These are phyloP conservation scores for Grallaria varia DNA, from an alignment of 2,113 vertebrate species.

Conservation along the genomic window DNA sequence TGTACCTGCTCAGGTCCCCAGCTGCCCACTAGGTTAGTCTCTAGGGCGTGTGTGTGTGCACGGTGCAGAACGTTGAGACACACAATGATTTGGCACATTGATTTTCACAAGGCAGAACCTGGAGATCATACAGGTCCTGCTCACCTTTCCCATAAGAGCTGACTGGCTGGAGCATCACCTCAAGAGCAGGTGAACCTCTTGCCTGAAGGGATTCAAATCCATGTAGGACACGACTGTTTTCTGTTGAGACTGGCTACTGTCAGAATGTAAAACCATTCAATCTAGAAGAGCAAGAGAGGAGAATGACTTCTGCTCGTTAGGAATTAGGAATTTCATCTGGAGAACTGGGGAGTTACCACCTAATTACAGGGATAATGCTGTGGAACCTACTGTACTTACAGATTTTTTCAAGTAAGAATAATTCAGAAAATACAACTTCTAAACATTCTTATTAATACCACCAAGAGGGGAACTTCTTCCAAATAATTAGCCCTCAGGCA, in stretches of 20 bases:
- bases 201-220: not conserved
- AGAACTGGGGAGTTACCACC: not conserved
- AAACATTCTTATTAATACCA: not conserved
- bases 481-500: not conserved
- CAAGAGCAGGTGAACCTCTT: not conserved
- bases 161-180: not conserved
- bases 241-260: not conserved
- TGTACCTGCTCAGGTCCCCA: not conserved
- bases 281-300: not conserved
- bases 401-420: not conserved
- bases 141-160: not conserved
- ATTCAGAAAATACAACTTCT: not conserved
- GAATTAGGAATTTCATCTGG: not conserved
- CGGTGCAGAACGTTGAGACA: not conserved
- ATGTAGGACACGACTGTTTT: not conserved
- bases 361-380: not conserved
- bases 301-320: not conserved
- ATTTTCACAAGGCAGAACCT: not conserved
- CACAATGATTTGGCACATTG: not conserved
- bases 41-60: rapidly evolving
- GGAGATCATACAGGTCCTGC: not conserved
- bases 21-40: not conserved
- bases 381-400: not conserved
- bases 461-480: not conserved
- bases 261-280: not conserved